Evolutionary conservation across 2,888 invertebrate species (phyloP).

Genomic region (Elysia crispata): DNA sequence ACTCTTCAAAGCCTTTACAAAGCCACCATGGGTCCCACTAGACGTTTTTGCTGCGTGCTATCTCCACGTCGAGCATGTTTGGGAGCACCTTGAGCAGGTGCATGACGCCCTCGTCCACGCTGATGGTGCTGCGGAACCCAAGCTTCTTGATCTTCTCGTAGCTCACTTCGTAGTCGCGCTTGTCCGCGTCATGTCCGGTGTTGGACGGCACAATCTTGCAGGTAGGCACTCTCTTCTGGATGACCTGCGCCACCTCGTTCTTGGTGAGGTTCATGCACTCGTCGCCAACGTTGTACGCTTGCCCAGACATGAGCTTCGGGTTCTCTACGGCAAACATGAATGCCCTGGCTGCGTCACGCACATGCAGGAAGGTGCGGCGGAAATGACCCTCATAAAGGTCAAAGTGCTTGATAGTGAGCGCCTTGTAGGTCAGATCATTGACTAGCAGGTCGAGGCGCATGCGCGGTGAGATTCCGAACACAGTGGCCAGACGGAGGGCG

Average conservation of each 20-base stretch:
- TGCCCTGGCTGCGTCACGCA: conserved; percentile 75
- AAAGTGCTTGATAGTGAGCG: conserved; percentile 68
- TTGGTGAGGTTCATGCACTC: conserved; percentile 77
- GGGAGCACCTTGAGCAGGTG: conserved; percentile 74
- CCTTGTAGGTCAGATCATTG: conserved; percentile 74
- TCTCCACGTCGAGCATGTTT: conserved; percentile 56
- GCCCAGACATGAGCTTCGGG: conserved; percentile 71
- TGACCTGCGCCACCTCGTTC: conserved; percentile 69
- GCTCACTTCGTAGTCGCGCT: conserved; percentile 76
- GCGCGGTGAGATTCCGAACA: conserved; percentile 76
- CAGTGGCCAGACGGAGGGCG: conserved; percentile 75
- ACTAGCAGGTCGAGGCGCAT: conserved; percentile 76
- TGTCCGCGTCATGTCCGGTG: conserved; percentile 75
- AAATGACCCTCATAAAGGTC: conserved; percentile 75
- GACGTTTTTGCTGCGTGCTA: conserved; percentile 63
- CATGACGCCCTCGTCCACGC: conserved; percentile 71
- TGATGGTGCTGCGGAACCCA: conserved; percentile 72
- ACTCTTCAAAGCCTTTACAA: too few species aligned
- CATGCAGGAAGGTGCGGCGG: conserved; percentile 75
- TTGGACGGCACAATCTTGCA: conserved; percentile 68
- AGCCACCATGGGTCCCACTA: conserved; percentile 30
- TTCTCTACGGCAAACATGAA: conserved; percentile 74
- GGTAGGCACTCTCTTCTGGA: conserved; percentile 67
- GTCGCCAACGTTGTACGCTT: conserved; percentile 76
- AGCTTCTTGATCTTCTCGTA: conserved; percentile 73